phyloP scores from a whole-genome alignment of 2,797 vertebrate species.

The Pseudomugil gertrudae region DNA sequence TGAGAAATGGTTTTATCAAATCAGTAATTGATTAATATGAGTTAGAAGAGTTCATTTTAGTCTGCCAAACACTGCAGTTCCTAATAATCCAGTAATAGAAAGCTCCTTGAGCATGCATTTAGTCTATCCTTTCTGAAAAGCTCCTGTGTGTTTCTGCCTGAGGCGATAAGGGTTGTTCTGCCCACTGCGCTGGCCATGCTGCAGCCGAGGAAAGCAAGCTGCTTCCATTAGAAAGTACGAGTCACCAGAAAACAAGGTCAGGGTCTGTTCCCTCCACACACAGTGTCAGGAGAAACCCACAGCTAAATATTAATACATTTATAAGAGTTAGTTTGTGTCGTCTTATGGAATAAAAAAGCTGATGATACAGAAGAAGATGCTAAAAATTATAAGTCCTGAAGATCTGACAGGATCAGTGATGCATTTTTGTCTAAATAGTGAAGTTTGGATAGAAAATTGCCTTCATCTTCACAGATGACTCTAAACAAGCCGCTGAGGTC shows the following conservation, averaged over 20 bases:
- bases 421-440: constrained; percentile 23
- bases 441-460: constrained; percentile 30
- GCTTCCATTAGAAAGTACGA: constrained; percentile 52
- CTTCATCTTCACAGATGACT: constrained; percentile 28
- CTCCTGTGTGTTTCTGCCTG: constrained; percentile 39
- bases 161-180: constrained; percentile 56
- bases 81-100: constrained; percentile 43
- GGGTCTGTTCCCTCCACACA: constrained; percentile 53
- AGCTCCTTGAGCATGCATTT: constrained; percentile 53
- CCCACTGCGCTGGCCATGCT: constrained; percentile 38
- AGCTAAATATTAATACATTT: constrained; percentile 57
- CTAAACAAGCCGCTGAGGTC: constrained; percentile 33
- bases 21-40: background rate
- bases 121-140: constrained; percentile 44
- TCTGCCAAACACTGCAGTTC: constrained; percentile 27
- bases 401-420: constrained; percentile 22
- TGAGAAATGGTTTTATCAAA: background rate
- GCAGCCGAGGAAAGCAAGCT: constrained; percentile 9
- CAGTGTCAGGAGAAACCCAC: constrained; percentile 55
- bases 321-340: constrained; percentile 19
- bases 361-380: constrained; percentile 52
- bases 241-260: constrained; percentile 57
- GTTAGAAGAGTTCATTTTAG: constrained; percentile 16
- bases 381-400: constrained; percentile 47
- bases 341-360: constrained; percentile 30